Conservation (phyloP, 1,140 invertebrate species). For the Chironomus tepperi region DNA sequence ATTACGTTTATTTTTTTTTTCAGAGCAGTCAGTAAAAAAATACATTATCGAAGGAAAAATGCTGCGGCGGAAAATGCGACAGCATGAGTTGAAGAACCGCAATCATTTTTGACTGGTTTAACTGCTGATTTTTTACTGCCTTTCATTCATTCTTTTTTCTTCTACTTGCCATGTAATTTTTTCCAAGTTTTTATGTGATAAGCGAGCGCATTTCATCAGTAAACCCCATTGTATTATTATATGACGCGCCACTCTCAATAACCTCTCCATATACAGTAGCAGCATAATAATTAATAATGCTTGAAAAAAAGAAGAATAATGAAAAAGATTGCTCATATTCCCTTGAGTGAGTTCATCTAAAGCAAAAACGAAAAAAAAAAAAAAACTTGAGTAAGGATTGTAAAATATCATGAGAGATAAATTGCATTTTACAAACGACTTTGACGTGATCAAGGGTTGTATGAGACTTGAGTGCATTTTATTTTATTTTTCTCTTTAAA, state of each 20-base stretch:
- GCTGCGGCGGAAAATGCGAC: constrained; percentile 11
- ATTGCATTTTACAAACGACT: background rate
- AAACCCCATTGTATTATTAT: background rate
- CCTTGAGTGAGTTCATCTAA: background rate
- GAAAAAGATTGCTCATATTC: constrained; percentile 2
- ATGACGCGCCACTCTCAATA: background rate
- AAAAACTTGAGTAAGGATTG: background rate
- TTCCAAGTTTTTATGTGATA: too few relatives aligned
- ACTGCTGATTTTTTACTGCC: background rate
- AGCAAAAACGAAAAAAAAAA: background rate
- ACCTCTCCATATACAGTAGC: background rate
- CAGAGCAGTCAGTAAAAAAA: background rate
- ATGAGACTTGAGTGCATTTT: constrained; percentile 6
- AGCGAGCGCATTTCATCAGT: background rate
- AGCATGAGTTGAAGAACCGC: constrained; percentile 22
- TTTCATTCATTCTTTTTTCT: background rate
- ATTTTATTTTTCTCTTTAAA: background rate
- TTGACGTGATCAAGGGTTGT: constrained; percentile 9
- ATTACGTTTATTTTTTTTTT: background rate
- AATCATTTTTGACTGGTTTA: constrained; percentile 16
- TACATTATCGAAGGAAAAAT: background rate
- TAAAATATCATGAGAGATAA: constrained; percentile 14
- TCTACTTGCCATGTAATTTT: background rate
- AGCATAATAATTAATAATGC: constrained; percentile 14
- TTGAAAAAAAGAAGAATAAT: constrained; percentile 8